Percentiles rank a stretch among this genome's conserved stretches.
phyloP scores from a whole-genome alignment of 1,140 invertebrate species.

The Oryctes rhinoceros region DNA sequence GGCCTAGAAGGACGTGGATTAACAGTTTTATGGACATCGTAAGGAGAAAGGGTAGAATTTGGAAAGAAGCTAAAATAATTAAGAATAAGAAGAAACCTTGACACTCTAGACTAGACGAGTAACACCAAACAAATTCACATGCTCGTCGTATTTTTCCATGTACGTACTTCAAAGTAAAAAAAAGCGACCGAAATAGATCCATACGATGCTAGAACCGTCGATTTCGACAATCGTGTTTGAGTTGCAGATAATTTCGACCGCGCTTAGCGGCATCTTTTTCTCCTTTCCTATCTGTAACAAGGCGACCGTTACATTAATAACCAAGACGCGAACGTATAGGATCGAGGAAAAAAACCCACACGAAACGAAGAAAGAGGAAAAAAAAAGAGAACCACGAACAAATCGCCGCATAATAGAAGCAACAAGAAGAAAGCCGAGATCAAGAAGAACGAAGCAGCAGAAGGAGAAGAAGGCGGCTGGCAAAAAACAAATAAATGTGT shows the following conservation, averaged over 20 bases:
- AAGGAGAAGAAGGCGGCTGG: neutral
- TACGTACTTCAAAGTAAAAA: too few species aligned
- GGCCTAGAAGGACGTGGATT: too few species aligned
- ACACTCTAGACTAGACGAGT: too few species aligned
- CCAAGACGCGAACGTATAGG: neutral
- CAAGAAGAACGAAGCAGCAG: too few species aligned
- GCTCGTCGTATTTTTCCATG: too few species aligned
- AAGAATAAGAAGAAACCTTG: too few species aligned
- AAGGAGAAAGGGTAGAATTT: too few species aligned
- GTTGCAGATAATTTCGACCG: neutral
- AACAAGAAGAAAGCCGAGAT: neutral
- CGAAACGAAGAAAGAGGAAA: neutral
- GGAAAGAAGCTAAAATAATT: too few species aligned
- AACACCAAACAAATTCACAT: too few species aligned
- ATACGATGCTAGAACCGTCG: too few species aligned
- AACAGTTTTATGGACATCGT: too few species aligned
- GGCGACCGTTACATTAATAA: conserved; percentile 18
- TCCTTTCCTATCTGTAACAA: neutral
- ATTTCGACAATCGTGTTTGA: neutral
- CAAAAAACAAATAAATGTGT: conserved; percentile 19
- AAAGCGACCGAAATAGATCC: too few species aligned
- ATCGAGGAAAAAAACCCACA: neutral
- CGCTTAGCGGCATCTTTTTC: neutral
- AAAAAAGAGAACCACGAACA: neutral
- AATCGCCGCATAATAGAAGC: conserved; percentile 2